phyloP scores from a whole-genome alignment of 2,888 invertebrate genomes.

The Acheta domesticus region DNA sequence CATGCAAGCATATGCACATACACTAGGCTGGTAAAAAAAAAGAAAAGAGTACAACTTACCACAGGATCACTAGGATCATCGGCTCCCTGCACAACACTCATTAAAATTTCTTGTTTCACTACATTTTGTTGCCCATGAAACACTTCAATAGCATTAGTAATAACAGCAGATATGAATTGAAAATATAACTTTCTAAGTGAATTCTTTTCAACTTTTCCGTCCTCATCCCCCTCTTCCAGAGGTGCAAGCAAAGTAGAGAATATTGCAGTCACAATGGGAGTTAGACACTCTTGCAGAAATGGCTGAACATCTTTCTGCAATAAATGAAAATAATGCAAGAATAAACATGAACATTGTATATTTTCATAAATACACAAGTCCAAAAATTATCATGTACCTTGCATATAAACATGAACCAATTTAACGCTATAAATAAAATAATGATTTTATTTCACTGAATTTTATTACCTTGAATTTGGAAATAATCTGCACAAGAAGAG shows the following conservation, averaged over 20 bases:
- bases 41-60: constrained; percentile 41
- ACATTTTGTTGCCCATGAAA: constrained; percentile 42
- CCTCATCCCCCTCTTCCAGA: constrained; percentile 50
- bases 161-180: constrained; percentile 50
- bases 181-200: constrained; percentile 52
- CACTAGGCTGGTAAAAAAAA: neutral
- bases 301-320: constrained; percentile 41
- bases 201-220: constrained; percentile 49
- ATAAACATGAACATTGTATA: neutral
- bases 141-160: constrained; percentile 50
- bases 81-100: constrained; percentile 52
- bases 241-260: constrained; percentile 46
- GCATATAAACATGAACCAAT: too few relatives aligned
- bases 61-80: constrained; percentile 52
- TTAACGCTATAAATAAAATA: neutral
- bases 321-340: constrained; percentile 12
- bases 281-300: constrained; percentile 51
- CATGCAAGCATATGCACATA: neutral
- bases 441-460: too few relatives aligned
- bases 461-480: constrained; percentile 53
- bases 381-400: too few relatives aligned
- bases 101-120: constrained; percentile 47
- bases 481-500: constrained; percentile 56
- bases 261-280: constrained; percentile 51
- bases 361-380: too few relatives aligned